A percentile compares a stretch with the other conserved stretches of the same genome.
phyloP scores from a whole-genome alignment of 2,113 vertebrate genomes.

The Serinus canaria region DNA sequence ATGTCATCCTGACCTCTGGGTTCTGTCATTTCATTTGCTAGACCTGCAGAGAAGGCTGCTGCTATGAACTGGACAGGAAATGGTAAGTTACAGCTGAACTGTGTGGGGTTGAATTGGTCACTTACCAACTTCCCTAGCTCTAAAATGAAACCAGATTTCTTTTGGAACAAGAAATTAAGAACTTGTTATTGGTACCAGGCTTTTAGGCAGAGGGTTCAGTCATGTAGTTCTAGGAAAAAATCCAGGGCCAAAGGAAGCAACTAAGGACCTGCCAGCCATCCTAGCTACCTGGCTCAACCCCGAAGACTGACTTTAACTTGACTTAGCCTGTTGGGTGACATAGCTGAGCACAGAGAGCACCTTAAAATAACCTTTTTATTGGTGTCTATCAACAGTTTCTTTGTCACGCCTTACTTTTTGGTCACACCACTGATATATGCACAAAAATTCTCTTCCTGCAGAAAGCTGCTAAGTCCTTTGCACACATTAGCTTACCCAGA shows the following conservation, averaged over 20 bases:
- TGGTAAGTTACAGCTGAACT: not conserved
- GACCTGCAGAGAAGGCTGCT: not conserved
- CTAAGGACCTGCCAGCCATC: not conserved
- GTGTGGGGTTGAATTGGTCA: not conserved
- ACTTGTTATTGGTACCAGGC: not conserved
- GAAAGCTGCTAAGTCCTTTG: not conserved
- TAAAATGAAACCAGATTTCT: not conserved
- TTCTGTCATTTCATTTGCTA: not conserved
- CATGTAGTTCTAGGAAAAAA: not conserved
- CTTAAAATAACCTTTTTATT: not conserved
- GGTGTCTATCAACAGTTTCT: not conserved
- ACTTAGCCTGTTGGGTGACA: not conserved
- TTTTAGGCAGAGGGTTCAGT: not conserved
- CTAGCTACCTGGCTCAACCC: not conserved
- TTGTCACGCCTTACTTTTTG: not conserved
- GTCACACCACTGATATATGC: not conserved
- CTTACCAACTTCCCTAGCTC: not conserved
- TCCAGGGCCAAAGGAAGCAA: not conserved
- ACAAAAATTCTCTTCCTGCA: not conserved
- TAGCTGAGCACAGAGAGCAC: not conserved
- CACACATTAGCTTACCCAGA: accelerated
- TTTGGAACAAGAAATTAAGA: accelerated
- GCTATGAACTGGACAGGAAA: not conserved
- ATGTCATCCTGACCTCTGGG: not conserved
- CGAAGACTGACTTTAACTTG: not conserved